Percentiles rank a stretch among this genome's conserved stretches.
These are phyloP conservation scores for Tanytarsus gracilentus DNA, from an alignment of 2,888 invertebrate species.

Conservation along the genomic window DNA sequence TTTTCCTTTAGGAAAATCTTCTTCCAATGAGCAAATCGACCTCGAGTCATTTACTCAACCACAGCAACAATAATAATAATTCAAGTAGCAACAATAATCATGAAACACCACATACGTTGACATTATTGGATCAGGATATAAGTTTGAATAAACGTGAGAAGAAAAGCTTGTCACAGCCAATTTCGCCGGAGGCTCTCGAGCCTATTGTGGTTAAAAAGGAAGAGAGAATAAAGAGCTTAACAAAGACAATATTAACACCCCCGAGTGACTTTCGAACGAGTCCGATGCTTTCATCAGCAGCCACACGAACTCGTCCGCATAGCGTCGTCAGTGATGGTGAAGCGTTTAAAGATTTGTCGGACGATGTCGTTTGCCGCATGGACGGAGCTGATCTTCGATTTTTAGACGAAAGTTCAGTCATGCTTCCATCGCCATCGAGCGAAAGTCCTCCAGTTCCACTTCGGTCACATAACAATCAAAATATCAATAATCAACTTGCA, in stretches of 20 bases:
- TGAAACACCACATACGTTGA: not conserved
- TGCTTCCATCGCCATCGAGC: constrained; percentile 66
- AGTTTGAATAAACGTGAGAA: not conserved
- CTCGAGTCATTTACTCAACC: not conserved
- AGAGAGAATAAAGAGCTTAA: constrained; percentile 26
- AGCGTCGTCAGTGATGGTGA: constrained; percentile 24
- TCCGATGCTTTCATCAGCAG: constrained; percentile 10
- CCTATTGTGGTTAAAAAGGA: constrained; percentile 20
- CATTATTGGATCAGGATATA: constrained; percentile 17
- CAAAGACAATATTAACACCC: constrained; percentile 60
- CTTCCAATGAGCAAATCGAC: constrained; percentile 23
- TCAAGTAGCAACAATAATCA: not conserved
- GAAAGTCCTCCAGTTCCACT: constrained; percentile 65
- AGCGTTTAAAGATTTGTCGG: constrained; percentile 40
- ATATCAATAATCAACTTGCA: constrained; percentile 44
- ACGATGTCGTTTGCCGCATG: constrained; percentile 67
- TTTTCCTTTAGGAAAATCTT: constrained; percentile 14
- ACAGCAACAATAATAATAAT: not conserved
- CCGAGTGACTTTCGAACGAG: constrained; percentile 59
- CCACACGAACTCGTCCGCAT: constrained; percentile 21
- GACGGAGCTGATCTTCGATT: constrained; percentile 80
- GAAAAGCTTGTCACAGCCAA: constrained; percentile 20
- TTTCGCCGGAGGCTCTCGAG: constrained; percentile 22
- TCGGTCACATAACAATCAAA: constrained; percentile 50
- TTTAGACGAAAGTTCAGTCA: constrained; percentile 86